Evolutionary conservation across 2,113 vertebrate species (phyloP).

Genomic region (Hemibates koningsi): DNA sequence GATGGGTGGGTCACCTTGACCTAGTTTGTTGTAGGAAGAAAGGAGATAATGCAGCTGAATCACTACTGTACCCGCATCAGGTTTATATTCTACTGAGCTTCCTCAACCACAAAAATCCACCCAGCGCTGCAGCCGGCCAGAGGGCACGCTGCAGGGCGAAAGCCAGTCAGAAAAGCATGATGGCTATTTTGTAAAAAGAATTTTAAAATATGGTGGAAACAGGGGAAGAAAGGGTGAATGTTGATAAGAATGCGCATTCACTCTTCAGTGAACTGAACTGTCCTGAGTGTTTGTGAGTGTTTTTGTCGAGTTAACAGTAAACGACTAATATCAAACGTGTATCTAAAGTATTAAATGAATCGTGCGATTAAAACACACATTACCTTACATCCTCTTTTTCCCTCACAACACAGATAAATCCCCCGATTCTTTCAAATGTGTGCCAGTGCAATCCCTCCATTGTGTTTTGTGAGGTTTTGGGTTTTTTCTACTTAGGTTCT

Average conservation of each 20-base stretch:
- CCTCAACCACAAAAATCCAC: constrained; percentile 1
- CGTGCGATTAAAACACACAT: not conserved
- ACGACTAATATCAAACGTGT: not conserved
- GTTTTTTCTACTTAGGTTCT: not conserved
- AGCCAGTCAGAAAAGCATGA: constrained; percentile 41
- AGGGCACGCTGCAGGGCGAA: constrained; percentile 6
- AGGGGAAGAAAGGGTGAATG: not conserved
- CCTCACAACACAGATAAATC: not conserved
- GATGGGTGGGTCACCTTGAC: constrained; percentile 60
- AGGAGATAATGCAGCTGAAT: constrained; percentile 23
- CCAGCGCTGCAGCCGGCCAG: constrained; percentile 5
- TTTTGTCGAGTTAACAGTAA: not conserved
- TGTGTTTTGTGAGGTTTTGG: not conserved
- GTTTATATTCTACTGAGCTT: constrained; percentile 20
- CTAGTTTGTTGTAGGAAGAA: constrained; percentile 41
- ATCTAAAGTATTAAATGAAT: not conserved
- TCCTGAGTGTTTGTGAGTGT: not conserved
- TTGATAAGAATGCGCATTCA: constrained; percentile 48
- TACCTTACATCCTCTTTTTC: not conserved
- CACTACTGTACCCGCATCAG: constrained; percentile 25
- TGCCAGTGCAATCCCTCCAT: not conserved
- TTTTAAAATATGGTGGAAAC: not conserved
- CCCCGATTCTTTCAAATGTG: not conserved
- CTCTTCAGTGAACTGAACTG: constrained; percentile 23
- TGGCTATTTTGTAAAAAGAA: not conserved